Base-by-base conservation (phyloP, 2,888 invertebrate species). In the Matsumyia berberina region DNA sequence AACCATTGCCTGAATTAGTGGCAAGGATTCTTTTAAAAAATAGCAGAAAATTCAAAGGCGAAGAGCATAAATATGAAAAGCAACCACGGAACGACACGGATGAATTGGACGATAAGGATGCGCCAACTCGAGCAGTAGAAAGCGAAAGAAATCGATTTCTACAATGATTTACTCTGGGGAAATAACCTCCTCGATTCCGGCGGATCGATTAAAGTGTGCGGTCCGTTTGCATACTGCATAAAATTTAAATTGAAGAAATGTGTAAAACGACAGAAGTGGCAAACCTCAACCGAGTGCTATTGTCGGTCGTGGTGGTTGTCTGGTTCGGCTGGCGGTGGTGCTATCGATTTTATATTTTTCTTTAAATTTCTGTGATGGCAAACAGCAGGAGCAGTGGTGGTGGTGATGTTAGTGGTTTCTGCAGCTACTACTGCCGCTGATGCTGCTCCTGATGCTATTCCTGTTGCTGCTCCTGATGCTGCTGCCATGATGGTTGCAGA, bases 161-260 rank as follows among this genome's bases (percentile, higher is more conserved):
- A 79, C 78, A 78, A 78, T 83, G 83, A 83, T 83, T 83, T 83
- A 83, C 83, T 79, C 67, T 12, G 69, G 83, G 73, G 78, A 83
- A 83, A 83, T 83, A 83, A 73, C 78, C 72, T 83, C 72, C 55
- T 73, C 78, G 83, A 83, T 78, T 73, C 55, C n/a, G n/a, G n/a
- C 62, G 73, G 78, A 83, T 83, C 83, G 83, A 73, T 78, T 78
- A 83, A 78, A 83, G 60, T 72, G 62, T 78, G 73, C 55, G 78
- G 83, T 83, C 62, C 78, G 79, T 83, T 83, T 83, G 83, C 78
- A 83, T 83, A 79, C 73, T 78, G 83, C 73, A 83, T 83, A 67
- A 67, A 83, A 78, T 83, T 78, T 83, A 69, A 83, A 83, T 83
- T 49, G 78, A 83, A 83, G 83, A 78, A 83, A 83, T 78, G 83